These are phyloP conservation scores for Parauchenoglanis punctatus DNA, from an alignment of 2,797 vertebrate genomes.

Conservation along the genomic window DNA sequence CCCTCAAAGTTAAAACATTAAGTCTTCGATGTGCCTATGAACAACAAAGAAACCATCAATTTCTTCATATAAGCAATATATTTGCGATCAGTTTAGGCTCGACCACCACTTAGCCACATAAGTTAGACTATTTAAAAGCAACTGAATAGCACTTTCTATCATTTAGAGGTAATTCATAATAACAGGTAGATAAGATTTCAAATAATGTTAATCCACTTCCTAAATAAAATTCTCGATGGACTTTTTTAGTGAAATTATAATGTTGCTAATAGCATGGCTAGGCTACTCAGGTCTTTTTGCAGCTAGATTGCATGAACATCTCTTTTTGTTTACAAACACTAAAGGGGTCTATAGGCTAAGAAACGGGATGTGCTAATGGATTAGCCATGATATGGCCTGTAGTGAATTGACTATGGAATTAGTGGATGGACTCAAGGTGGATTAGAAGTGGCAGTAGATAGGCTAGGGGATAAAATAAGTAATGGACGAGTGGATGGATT, in stretches of 20 bases:
- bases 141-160: not conserved
- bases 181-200: not conserved
- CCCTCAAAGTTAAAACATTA: not conserved
- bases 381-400: not conserved
- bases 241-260: not conserved
- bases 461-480: not conserved
- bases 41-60: not conserved
- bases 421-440: not conserved
- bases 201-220: not conserved
- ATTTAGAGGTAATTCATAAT: not conserved
- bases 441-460: slow-evolving; percentile 12
- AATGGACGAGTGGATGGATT: slow-evolving; percentile 2
- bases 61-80: not conserved
- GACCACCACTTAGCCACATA: not conserved
- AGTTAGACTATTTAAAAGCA: not conserved
- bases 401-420: slow-evolving; percentile 1
- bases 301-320: not conserved
- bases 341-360: slow-evolving; percentile 36
- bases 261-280: not conserved
- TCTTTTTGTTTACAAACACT: not conserved
- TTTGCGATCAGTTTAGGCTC: not conserved
- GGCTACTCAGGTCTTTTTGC: not conserved
- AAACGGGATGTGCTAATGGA: not conserved
- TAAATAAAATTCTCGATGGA: not conserved
- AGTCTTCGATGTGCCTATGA: not conserved